Percentiles rank a stretch among this genome's conserved stretches.
These are phyloP conservation scores for Oegoconia quadripuncta DNA, from an alignment of 2,888 invertebrate genomes.

Conservation along the genomic window DNA sequence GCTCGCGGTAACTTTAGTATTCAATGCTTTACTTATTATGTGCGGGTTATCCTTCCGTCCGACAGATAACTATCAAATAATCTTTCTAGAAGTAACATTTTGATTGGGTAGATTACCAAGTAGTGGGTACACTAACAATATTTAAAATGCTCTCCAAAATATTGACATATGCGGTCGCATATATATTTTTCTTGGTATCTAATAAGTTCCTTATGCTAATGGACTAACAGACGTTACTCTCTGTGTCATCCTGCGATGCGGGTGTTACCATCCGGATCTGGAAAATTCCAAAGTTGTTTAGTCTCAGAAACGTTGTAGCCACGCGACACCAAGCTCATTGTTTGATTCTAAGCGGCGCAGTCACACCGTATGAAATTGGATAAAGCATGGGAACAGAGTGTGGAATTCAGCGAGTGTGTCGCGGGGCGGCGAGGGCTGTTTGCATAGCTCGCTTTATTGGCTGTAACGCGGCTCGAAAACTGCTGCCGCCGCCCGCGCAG, in stretches of 20 bases:
- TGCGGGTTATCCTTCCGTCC: too few species aligned
- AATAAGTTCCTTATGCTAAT: too few species aligned
- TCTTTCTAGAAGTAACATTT: not conserved
- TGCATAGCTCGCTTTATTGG: conserved; percentile 75
- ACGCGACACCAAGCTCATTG: conserved; percentile 67
- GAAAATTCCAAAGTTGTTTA: conserved; percentile 54
- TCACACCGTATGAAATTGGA: conserved; percentile 71
- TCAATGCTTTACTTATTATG: conserved; percentile 35
- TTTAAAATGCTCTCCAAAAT: too few species aligned
- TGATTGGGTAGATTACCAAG: too few species aligned
- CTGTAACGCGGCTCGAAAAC: conserved; percentile 62
- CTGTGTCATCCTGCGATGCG: too few species aligned
- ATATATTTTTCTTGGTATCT: too few species aligned
- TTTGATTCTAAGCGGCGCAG: conserved; percentile 60
- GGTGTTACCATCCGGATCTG: conserved; percentile 42
- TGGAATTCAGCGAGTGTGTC: conserved; percentile 65
- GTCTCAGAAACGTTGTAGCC: conserved; percentile 51
- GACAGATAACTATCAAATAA: conserved; percentile 27
- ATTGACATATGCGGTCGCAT: too few species aligned
- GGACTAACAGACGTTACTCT: too few species aligned
- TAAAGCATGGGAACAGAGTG: conserved; percentile 72
- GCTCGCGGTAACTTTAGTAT: conserved; percentile 43
- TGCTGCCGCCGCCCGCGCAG: conserved; percentile 33
- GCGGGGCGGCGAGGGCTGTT: conserved; percentile 52
- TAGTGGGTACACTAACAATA: too few species aligned